Evolutionary conservation across 2,113 vertebrate species (phyloP).

Genomic region (Coregonus clupeaformis): DNA sequence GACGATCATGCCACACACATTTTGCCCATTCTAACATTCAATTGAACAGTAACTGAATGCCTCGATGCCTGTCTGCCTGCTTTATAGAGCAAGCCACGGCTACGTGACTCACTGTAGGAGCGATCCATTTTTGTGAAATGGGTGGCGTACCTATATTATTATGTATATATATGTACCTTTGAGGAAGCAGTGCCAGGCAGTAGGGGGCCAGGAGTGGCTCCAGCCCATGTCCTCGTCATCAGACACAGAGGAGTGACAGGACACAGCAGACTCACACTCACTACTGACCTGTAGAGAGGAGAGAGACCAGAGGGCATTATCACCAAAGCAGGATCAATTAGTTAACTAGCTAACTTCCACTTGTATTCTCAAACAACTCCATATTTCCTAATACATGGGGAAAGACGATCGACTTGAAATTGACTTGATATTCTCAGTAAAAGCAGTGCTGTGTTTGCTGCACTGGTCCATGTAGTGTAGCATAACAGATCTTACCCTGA

Average conservation of each 20-base stretch:
- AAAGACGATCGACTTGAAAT: too few relatives aligned
- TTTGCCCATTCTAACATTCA: too few relatives aligned
- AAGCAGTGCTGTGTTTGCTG: too few relatives aligned
- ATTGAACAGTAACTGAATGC: too few relatives aligned
- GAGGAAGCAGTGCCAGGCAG: conserved; percentile 94
- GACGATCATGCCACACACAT: too few relatives aligned
- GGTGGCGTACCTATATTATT: too few relatives aligned
- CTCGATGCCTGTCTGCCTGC: conserved; percentile 39
- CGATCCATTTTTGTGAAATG: too few relatives aligned
- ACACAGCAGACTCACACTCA: conserved; percentile 89
- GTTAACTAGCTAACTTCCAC: too few relatives aligned
- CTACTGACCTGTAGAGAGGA: conserved; percentile 78
- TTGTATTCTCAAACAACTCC: too few relatives aligned
- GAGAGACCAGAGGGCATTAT: not conserved
- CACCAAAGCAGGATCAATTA: not conserved
- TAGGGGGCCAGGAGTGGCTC: conserved; percentile 95
- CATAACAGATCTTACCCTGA: conserved; percentile 56
- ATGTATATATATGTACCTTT: conserved; percentile 79
- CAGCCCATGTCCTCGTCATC: conserved; percentile 96
- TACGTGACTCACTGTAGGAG: not conserved
- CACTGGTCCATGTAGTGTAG: too few relatives aligned
- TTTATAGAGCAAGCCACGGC: conserved; percentile 60
- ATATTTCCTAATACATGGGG: too few relatives aligned
- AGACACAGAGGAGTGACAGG: conserved; percentile 87
- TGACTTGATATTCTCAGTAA: too few relatives aligned